Evolutionary conservation across 2,113 vertebrate genomes (phyloP).

Genomic region (Chionomys nivalis): DNA sequence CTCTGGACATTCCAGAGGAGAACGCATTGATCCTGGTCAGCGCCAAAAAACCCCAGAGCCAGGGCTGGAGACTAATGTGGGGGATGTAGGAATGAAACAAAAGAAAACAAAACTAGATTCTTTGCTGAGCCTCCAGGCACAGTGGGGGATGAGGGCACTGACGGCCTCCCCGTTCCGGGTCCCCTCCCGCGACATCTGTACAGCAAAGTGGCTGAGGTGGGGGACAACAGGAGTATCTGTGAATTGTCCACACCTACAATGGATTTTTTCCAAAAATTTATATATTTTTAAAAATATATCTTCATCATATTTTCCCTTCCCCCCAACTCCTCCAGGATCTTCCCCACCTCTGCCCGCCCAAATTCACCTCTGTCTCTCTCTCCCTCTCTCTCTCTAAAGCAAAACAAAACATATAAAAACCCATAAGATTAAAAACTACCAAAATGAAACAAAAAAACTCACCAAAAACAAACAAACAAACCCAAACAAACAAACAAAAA

Average conservation of each 20-base stretch:
- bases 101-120: neutral
- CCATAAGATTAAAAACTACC: neutral
- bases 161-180: no score
- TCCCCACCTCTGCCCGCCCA: neutral
- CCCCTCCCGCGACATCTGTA: neutral
- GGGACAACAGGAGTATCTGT: neutral
- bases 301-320: neutral
- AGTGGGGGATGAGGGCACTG: accelerated
- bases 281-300: neutral
- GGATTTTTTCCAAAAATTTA: neutral
- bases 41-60: neutral
- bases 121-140: neutral
- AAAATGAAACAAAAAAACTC: neutral
- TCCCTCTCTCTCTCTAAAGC: neutral
- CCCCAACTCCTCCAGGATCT: neutral
- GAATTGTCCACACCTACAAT: neutral
- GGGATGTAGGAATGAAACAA: neutral
- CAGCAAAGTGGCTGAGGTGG: neutral
- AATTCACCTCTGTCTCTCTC: neutral
- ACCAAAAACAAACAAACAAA: neutral
- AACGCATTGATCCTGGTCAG: neutral
- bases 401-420: neutral
- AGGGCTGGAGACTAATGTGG: neutral
- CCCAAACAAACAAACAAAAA: no score
- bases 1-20: constrained; percentile 50